phyloP scores from a whole-genome alignment of 2,888 invertebrate species.

The Sussaba pulchella region DNA sequence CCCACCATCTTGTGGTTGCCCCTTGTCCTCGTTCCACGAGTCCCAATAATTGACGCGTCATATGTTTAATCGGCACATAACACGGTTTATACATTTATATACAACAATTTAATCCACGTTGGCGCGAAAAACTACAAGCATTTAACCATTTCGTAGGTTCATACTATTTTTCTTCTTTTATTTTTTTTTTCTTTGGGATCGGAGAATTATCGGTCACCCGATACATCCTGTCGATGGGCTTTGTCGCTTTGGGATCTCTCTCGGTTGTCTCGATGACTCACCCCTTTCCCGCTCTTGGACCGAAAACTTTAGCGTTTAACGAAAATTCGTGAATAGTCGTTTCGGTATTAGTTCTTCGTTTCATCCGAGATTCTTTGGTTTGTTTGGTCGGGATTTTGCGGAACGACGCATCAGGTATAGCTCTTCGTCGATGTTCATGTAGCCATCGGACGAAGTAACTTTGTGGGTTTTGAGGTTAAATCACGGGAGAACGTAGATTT shows the following conservation, averaged over 20 bases:
- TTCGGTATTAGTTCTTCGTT: neutral
- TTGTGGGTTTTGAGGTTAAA: constrained; percentile 50
- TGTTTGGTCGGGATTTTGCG: neutral
- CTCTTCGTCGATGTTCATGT: no score
- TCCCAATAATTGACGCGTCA: constrained; percentile 80
- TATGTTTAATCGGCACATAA: constrained; percentile 70
- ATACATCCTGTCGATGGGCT: constrained; percentile 42
- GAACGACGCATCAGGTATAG: no score
- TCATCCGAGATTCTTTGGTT: neutral
- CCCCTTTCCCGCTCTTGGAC: constrained; percentile 76
- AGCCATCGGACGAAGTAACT: no score
- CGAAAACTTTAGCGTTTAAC: constrained; percentile 8
- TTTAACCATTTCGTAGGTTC: no score
- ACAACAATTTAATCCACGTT: no score
- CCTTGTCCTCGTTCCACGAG: constrained; percentile 78
- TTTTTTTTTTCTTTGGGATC: constrained; percentile 6
- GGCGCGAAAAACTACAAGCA: no score
- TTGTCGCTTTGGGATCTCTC: constrained; percentile 62
- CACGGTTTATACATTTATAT: no score
- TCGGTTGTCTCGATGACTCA: constrained; percentile 75
- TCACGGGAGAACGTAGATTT: neutral
- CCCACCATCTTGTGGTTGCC: constrained; percentile 82
- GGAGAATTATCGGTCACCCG: neutral
- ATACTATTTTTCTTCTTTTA: neutral
- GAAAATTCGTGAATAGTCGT: no score